A percentile compares a stretch with the other conserved stretches of the same genome.
phyloP scores from a whole-genome alignment of 2,888 invertebrate genomes.

The Tillus elongatus region DNA sequence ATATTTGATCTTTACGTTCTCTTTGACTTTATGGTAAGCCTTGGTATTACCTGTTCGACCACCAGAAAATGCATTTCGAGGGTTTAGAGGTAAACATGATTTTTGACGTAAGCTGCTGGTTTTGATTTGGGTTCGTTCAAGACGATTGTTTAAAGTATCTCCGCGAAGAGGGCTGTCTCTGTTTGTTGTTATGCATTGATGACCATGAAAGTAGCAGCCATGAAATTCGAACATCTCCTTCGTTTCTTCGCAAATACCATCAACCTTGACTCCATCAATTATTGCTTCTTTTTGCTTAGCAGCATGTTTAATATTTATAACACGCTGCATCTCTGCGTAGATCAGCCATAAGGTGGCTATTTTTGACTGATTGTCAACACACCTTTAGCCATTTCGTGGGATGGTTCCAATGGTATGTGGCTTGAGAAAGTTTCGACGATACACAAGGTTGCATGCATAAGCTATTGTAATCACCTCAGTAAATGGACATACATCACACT shows the following conservation, averaged over 20 bases:
- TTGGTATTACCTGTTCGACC: slow-evolving; percentile 14
- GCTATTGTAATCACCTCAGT: background rate
- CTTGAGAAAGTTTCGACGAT: slow-evolving; percentile 22
- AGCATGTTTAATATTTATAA: slow-evolving; percentile 14
- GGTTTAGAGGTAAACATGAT: slow-evolving; percentile 14
- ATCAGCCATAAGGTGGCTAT: slow-evolving; percentile 18
- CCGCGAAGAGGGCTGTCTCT: slow-evolving; percentile 20
- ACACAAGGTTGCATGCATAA: background rate
- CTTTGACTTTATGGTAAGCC: background rate
- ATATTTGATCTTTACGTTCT: slow-evolving; percentile 22
- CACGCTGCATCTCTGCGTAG: slow-evolving; percentile 14
- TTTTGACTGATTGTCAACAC: slow-evolving; percentile 24
- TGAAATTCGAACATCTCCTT: slow-evolving; percentile 19
- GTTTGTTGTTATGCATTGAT: slow-evolving; percentile 28
- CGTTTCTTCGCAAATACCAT: slow-evolving; percentile 15
- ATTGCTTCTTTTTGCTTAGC: slow-evolving; percentile 11
- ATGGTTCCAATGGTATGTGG: slow-evolving; percentile 26
- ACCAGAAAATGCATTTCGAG: slow-evolving; percentile 18
- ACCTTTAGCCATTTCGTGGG: slow-evolving; percentile 25
- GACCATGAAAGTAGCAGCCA: slow-evolving; percentile 20
- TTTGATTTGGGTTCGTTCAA: slow-evolving; percentile 14
- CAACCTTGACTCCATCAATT: slow-evolving; percentile 15
- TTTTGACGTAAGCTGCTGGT: slow-evolving; percentile 9
- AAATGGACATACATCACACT: background rate
- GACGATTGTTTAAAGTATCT: slow-evolving; percentile 11